Conservation (phyloP, 1,140 invertebrate genomes). For the Platorchestia sp. region DNA sequence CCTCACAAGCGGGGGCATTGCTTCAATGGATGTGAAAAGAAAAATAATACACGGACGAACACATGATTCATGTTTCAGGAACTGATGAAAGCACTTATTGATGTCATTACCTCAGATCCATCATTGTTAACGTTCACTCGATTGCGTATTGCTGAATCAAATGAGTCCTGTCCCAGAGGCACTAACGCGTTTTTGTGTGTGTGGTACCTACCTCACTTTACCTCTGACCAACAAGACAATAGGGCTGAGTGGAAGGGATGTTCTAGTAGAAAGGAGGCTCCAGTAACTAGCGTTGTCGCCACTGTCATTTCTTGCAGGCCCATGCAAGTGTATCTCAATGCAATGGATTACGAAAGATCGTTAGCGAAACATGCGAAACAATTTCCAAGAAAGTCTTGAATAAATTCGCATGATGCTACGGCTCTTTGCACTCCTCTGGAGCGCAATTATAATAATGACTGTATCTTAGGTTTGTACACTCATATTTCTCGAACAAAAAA, state of each 20-base stretch:
- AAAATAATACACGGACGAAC: not conserved
- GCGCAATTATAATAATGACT: not conserved
- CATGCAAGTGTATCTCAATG: not conserved
- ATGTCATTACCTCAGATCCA: not conserved
- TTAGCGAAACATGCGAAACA: no score
- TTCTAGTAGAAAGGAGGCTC: not conserved
- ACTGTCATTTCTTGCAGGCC: not conserved
- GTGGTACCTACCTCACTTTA: not conserved
- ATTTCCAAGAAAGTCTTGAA: no score
- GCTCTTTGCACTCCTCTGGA: not conserved
- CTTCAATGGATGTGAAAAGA: not conserved
- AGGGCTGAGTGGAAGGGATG: not conserved
- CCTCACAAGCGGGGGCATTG: not conserved
- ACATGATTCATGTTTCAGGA: not conserved
- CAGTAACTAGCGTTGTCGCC: not conserved
- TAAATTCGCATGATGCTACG: no score
- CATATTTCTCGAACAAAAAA: not conserved
- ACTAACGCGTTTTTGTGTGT: not conserved
- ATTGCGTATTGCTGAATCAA: not conserved
- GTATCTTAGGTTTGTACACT: not conserved
- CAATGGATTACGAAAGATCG: not conserved
- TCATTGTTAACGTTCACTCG: not conserved
- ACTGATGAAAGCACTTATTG: not conserved
- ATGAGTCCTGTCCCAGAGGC: not conserved
- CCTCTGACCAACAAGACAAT: not conserved